These are phyloP conservation scores for Andricus quercusramuli DNA, from an alignment of 2,888 invertebrate species.

Conservation along the genomic window DNA sequence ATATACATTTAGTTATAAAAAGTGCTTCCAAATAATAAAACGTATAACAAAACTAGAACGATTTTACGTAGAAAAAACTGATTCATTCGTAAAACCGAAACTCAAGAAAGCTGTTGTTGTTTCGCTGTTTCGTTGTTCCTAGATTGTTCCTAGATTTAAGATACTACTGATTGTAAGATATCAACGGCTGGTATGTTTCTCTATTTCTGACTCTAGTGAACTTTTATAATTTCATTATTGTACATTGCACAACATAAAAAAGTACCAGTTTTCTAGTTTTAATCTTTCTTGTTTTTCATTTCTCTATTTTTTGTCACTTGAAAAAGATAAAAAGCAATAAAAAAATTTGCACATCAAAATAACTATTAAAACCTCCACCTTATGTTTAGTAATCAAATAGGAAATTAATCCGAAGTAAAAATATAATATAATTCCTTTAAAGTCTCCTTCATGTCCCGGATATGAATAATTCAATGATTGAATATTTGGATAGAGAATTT, in stretches of 20 bases:
- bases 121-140: no score
- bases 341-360: no score
- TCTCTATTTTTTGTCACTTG: no score
- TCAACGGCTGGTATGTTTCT: background rate
- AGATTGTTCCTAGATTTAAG: background rate
- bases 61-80: background rate
- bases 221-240: background rate
- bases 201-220: background rate
- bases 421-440: background rate
- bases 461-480: background rate
- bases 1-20: slow-evolving; percentile 29
- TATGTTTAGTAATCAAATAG: background rate
- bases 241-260: background rate
- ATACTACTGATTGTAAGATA: background rate
- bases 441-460: background rate
- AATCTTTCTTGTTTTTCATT: background rate
- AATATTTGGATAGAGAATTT: slow-evolving; percentile 6
- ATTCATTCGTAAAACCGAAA: background rate
- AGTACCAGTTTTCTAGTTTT: background rate
- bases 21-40: background rate
- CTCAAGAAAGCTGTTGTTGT: background rate
- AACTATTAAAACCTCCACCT: background rate
- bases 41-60: background rate
- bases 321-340: no score
- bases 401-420: background rate